Conservation (phyloP, 2,797 vertebrate genomes). For the Smutsia gigantea region DNA sequence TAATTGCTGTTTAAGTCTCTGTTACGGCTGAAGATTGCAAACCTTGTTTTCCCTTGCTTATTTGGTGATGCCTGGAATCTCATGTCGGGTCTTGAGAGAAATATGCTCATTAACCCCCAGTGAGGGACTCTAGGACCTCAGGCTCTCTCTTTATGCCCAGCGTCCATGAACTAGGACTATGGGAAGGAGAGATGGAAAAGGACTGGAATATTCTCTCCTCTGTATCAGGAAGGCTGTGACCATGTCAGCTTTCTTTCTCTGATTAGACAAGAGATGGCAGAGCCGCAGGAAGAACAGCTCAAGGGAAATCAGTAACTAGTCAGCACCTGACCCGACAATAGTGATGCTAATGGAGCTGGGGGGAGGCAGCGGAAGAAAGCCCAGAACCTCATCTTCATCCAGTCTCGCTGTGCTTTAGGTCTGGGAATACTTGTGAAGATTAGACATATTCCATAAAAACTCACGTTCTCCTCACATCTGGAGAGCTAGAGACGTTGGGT, state of each 20-base stretch:
- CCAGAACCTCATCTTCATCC: background rate
- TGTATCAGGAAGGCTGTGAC: conserved; percentile 11
- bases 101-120: background rate
- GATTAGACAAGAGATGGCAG: background rate
- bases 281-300: background rate
- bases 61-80: conserved; percentile 30
- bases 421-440: background rate
- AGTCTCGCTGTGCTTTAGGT: background rate
- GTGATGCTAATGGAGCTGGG: background rate
- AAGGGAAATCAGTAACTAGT: conserved; percentile 3
- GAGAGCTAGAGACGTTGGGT: conserved; percentile 20
- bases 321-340: background rate
- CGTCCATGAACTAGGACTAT: background rate
- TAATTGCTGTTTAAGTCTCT: background rate
- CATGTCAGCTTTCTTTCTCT: background rate
- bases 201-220: background rate
- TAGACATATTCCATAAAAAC: conserved; percentile 9
- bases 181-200: background rate
- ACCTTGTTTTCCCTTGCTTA: background rate
- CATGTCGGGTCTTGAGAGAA: background rate
- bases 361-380: background rate
- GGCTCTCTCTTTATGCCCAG: conserved; percentile 34
- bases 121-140: background rate
- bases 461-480: background rate
- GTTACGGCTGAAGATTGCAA: background rate